Conservation (phyloP, 2,113 vertebrate species). For the Plectropomus leopardus region DNA sequence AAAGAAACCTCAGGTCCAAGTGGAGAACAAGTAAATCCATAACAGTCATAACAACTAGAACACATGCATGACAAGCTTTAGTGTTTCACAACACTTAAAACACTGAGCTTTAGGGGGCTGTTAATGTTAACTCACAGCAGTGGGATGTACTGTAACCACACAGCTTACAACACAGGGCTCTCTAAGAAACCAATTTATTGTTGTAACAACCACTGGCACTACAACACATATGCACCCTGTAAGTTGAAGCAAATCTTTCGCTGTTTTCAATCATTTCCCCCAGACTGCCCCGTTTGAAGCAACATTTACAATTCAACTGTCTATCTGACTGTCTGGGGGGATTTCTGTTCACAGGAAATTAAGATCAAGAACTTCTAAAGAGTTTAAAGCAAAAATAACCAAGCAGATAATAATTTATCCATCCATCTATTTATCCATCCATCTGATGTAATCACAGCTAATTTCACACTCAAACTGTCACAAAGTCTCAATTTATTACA, state of each 20-base stretch:
- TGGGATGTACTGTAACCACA: not conserved
- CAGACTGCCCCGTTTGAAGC: constrained; percentile 7
- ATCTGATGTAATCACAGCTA: constrained; percentile 1
- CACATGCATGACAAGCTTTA: constrained; percentile 1
- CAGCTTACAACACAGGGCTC: not conserved
- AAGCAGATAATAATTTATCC: constrained; percentile 6
- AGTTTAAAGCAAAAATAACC: not conserved
- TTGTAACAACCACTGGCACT: constrained; percentile 7
- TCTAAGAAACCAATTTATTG: constrained; percentile 10
- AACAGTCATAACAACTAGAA: constrained; percentile 2
- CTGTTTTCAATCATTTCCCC: constrained; percentile 20
- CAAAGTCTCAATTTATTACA: not conserved
- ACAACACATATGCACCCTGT: not conserved
- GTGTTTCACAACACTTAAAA: constrained; percentile 16
- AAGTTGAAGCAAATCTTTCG: not conserved
- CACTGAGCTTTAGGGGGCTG: not conserved
- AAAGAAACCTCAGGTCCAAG: constrained; percentile 36
- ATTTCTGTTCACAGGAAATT: not conserved
- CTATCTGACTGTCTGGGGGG: not conserved
- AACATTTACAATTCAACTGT: constrained; percentile 25
- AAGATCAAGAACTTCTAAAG: not conserved
- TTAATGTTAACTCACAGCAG: constrained; percentile 13
- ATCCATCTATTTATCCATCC: not conserved
- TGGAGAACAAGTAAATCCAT: constrained; percentile 33
- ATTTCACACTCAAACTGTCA: constrained; percentile 21